Conservation (phyloP, 2,888 invertebrate genomes). For the Conomelus anceps region DNA sequence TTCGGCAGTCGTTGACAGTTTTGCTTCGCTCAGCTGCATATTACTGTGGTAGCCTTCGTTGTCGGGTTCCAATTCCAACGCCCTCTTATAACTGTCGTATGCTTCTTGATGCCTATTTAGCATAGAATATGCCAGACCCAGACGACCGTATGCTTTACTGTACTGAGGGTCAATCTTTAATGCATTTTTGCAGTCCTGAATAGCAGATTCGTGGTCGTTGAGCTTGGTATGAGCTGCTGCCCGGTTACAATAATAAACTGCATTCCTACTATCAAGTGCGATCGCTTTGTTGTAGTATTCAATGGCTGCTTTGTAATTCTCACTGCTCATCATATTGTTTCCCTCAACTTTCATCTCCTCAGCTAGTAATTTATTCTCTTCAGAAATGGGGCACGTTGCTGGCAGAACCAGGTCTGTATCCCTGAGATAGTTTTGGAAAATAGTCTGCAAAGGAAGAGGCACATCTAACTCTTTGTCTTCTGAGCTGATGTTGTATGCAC, state of each 20-base stretch:
- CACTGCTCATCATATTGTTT: constrained; percentile 79
- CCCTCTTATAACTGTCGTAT: constrained; percentile 76
- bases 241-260: constrained; percentile 94
- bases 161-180: constrained; percentile 83
- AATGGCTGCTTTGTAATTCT: constrained; percentile 73
- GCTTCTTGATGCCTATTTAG: constrained; percentile 78
- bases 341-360: constrained; percentile 84
- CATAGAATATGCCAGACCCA: constrained; percentile 82
- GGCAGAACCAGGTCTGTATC: not conserved
- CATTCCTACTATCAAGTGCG: constrained; percentile 75
- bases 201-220: constrained; percentile 73
- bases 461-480: not conserved
- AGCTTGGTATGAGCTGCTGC: constrained; percentile 93
- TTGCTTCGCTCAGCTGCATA: constrained; percentile 73
- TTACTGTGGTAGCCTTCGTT: constrained; percentile 87
- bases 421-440: constrained; percentile 13
- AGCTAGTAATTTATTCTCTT: constrained; percentile 55
- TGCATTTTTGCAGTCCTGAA: constrained; percentile 86
- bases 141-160: constrained; percentile 89
- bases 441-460: not conserved
- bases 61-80: constrained; percentile 82
- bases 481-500: constrained; percentile 64
- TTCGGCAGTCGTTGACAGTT: constrained; percentile 37
- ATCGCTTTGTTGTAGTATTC: constrained; percentile 85
- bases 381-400: constrained; percentile 24